Percentiles rank a stretch among this genome's conserved stretches.
Evolutionary conservation across 2,113 vertebrate genomes (phyloP).

Genomic region (Psettodes erumei): DNA sequence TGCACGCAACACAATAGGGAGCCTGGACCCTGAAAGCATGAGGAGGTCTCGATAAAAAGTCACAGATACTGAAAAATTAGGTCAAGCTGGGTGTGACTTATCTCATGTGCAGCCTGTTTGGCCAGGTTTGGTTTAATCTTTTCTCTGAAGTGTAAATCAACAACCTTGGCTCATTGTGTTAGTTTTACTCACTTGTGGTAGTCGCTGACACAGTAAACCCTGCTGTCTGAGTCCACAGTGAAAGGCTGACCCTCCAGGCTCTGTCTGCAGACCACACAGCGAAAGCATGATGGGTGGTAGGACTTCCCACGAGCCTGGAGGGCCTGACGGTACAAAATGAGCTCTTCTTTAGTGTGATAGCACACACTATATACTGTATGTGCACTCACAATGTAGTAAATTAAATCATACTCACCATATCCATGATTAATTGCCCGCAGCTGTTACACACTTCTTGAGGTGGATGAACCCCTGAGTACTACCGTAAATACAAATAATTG

Average conservation of each 20-base stretch:
- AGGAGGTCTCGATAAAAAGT: conserved; percentile 11
- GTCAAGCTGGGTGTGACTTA: conserved; percentile 14
- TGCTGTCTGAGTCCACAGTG: conserved; percentile 88
- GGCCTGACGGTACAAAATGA: conserved; percentile 80
- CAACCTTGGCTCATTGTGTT: not conserved
- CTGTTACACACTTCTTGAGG: conserved; percentile 89
- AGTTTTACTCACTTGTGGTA: conserved; percentile 87
- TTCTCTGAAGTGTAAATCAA: conserved; percentile 9
- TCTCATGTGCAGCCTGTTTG: conserved; percentile 30
- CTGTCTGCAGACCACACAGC: conserved; percentile 89
- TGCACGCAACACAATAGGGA: conserved; percentile 67
- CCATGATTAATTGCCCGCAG: conserved; percentile 90
- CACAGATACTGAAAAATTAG: conserved; percentile 21
- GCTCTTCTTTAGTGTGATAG: not conserved
- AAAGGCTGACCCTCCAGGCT: conserved; percentile 90
- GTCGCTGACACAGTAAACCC: conserved; percentile 93
- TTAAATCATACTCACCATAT: conserved; percentile 85
- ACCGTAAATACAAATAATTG: conserved; percentile 12
- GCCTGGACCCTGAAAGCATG: conserved; percentile 66
- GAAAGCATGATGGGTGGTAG: conserved; percentile 93
- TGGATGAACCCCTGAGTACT: conserved; percentile 93
- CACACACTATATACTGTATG: too few species aligned
- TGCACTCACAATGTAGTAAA: not conserved
- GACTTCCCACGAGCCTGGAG: conserved; percentile 92
- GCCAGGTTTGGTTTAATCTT: conserved; percentile 18